Conservation (phyloP, 2,113 vertebrate species). For the Vanacampus margaritifer region DNA sequence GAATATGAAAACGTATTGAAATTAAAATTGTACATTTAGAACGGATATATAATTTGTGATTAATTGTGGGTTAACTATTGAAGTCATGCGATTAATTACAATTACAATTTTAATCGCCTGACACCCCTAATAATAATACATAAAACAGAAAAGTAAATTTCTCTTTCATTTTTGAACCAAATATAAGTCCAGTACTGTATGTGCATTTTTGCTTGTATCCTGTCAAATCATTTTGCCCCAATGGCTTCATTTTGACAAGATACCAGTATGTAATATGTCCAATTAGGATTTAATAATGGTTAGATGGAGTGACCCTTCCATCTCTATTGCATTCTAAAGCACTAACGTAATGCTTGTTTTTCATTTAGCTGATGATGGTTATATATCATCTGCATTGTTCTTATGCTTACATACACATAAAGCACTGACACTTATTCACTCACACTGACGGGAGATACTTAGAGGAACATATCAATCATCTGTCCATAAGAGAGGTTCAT, state of each 20-base stretch:
- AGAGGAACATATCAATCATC: slow-evolving; percentile 85
- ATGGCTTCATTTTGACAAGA: slow-evolving; percentile 63
- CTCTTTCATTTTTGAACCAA: not conserved
- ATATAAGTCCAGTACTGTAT: not conserved
- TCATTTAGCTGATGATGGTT: slow-evolving; percentile 57
- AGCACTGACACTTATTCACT: slow-evolving; percentile 50
- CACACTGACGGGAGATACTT: slow-evolving; percentile 64
- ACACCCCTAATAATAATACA: no score
- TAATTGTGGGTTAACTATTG: no score
- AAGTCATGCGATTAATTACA: no score
- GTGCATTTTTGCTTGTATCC: slow-evolving; percentile 23
- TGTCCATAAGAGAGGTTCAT: slow-evolving; percentile 82
- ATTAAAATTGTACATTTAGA: no score
- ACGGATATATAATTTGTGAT: no score
- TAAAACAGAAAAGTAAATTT: not conserved
- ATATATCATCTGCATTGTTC: slow-evolving; percentile 61
- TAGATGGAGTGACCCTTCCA: slow-evolving; percentile 53
- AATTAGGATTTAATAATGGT: slow-evolving; percentile 66
- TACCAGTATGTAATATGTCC: slow-evolving; percentile 57
- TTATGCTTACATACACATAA: slow-evolving; percentile 51
- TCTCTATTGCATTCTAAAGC: slow-evolving; percentile 44
- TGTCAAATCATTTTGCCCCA: slow-evolving; percentile 46
- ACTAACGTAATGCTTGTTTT: slow-evolving; percentile 68
- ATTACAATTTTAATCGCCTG: no score
- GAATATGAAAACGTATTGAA: no score